phyloP scores from a whole-genome alignment of 2,797 vertebrate genomes.

The Podarcis lilfordi region DNA sequence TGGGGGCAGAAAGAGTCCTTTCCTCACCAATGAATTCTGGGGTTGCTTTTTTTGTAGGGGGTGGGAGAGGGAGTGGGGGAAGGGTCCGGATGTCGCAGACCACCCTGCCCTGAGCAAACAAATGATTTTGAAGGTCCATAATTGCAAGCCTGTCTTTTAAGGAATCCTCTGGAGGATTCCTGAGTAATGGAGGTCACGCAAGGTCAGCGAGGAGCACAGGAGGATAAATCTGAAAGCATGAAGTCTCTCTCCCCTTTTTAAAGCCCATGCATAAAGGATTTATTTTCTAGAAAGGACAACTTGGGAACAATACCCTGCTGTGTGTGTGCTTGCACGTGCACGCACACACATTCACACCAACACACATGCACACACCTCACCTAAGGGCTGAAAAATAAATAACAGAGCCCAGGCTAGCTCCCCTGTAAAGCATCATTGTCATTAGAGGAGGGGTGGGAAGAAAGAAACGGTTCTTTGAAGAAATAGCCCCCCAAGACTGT shows the following conservation, averaged over 20 bases:
- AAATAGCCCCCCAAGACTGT: constrained; percentile 50
- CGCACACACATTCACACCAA: neutral
- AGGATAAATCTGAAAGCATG: constrained; percentile 66
- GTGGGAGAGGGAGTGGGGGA: constrained; percentile 42
- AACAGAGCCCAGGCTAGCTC: constrained; percentile 30
- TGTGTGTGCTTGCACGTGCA: neutral
- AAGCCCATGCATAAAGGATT: constrained; percentile 58
- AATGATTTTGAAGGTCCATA: constrained; percentile 84
- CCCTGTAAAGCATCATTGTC: constrained; percentile 41
- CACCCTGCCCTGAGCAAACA: constrained; percentile 88
- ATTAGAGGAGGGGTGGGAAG: constrained; percentile 36
- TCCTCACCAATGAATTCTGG: constrained; percentile 70
- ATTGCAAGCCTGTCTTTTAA: constrained; percentile 79
- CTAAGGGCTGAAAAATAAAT: neutral
- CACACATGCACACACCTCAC: neutral
- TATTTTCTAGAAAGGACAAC: constrained; percentile 63
- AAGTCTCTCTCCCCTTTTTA: constrained; percentile 60
- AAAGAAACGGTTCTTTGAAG: constrained; percentile 63
- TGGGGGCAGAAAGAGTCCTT: constrained; percentile 33
- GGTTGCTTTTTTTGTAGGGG: neutral
- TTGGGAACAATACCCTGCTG: constrained; percentile 55
- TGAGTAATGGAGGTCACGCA: constrained; percentile 86
- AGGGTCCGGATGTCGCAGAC: constrained; percentile 80
- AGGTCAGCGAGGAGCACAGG: constrained; percentile 71
- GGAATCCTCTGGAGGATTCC: constrained; percentile 84